Percentiles rank a stretch among this genome's conserved stretches.
Evolutionary conservation across 2,797 vertebrate genomes (phyloP).

Genomic region (Pygocentrus nattereri): DNA sequence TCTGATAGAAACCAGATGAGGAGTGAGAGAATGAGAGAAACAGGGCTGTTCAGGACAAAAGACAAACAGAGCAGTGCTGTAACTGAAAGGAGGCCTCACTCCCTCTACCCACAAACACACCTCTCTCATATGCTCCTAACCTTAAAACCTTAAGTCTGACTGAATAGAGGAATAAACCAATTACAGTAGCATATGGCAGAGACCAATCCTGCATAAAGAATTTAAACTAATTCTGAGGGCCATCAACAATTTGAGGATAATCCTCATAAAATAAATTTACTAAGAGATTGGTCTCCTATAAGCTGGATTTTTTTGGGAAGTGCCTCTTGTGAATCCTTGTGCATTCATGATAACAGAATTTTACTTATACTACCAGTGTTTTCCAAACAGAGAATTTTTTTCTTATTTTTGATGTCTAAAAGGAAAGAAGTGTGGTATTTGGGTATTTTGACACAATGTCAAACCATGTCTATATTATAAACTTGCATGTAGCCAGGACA

Average conservation of each 20-base stretch:
- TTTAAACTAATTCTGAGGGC: neutral
- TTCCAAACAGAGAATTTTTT: neutral
- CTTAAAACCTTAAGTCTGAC: conserved; percentile 19
- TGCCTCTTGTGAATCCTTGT: neutral
- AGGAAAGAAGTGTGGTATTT: neutral
- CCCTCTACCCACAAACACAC: conserved; percentile 79
- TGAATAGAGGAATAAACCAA: conserved; percentile 28
- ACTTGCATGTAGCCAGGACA: neutral
- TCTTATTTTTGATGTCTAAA: neutral
- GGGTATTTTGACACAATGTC: conserved; percentile 3
- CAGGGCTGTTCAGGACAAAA: conserved; percentile 84
- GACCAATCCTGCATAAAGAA: neutral
- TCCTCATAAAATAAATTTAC: neutral
- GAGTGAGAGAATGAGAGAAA: conserved; percentile 66
- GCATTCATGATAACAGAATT: neutral
- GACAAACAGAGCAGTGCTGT: conserved; percentile 86
- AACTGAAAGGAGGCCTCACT: conserved; percentile 77
- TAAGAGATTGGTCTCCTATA: neutral
- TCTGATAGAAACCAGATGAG: conserved; percentile 92
- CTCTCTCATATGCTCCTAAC: neutral
- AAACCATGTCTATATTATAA: neutral
- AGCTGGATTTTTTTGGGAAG: neutral
- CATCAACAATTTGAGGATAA: neutral
- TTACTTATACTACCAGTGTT: neutral
- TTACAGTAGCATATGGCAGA: conserved; percentile 18